Evolutionary conservation across 1,140 invertebrate species (phyloP).

Genomic region (Lucilia sericata): DNA sequence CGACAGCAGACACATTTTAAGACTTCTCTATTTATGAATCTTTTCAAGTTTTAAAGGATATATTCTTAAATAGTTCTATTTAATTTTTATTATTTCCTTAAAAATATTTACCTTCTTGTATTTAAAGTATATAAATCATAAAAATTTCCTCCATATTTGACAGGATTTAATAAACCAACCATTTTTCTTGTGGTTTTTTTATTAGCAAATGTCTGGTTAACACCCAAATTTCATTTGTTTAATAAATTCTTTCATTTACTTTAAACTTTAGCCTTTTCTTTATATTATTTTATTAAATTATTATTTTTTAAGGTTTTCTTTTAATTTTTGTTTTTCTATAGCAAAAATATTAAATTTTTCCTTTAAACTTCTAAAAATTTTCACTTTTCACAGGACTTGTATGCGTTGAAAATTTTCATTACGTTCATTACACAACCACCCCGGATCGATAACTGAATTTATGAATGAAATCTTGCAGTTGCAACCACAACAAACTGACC

Average conservation of each 20-base stretch:
- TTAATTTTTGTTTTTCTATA: background rate
- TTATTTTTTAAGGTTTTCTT: background rate
- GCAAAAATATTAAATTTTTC: background rate
- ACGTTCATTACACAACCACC: background rate
- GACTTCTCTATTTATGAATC: background rate
- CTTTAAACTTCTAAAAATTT: background rate
- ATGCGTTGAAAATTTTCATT: background rate
- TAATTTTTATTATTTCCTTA: background rate
- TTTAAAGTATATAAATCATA: constrained; percentile 66
- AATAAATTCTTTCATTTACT: constrained; percentile 1
- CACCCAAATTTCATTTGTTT: constrained; percentile 16
- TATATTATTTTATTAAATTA: background rate
- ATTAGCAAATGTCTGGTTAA: background rate
- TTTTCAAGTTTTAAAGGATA: background rate
- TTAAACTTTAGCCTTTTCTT: background rate
- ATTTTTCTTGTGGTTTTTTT: constrained; percentile 48
- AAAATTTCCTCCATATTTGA: constrained; percentile 67
- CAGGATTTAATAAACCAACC: constrained; percentile 65
- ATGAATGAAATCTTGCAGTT: constrained; percentile 28
- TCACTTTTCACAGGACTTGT: background rate
- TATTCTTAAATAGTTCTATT: background rate
- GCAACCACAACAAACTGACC: constrained; percentile 26
- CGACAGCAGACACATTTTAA: background rate
- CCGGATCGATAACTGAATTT: constrained; percentile 7
- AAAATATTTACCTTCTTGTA: constrained; percentile 61